These are phyloP conservation scores for Excalfactoria chinensis DNA, from an alignment of 2,113 vertebrate genomes.

Conservation along the genomic window DNA sequence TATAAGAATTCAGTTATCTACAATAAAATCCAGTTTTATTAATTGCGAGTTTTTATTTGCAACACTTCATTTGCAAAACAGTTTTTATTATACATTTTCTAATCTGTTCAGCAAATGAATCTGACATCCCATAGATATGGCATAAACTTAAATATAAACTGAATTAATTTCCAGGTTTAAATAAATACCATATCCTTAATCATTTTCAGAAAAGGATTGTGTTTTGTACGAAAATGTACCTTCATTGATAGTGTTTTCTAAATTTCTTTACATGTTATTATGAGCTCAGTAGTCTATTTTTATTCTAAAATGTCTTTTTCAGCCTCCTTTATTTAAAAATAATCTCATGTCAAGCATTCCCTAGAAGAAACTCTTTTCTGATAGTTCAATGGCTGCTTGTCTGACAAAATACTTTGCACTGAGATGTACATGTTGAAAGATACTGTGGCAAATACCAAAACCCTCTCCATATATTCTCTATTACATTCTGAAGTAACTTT, in stretches of 20 bases:
- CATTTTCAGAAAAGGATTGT: slow-evolving; percentile 13
- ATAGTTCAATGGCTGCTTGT: background rate
- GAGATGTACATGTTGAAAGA: background rate
- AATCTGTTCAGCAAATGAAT: background rate
- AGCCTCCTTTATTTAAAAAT: background rate
- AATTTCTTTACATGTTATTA: background rate
- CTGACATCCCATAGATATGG: background rate
- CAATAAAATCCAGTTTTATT: background rate
- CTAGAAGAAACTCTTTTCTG: background rate
- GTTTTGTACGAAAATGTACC: background rate
- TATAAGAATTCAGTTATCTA: background rate
- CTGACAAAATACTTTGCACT: background rate
- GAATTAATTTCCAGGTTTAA: slow-evolving; percentile 14
- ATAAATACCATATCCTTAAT: slow-evolving; percentile 36
- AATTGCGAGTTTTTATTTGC: background rate
- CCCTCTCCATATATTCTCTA: background rate
- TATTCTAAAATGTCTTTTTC: background rate
- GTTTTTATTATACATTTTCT: background rate
- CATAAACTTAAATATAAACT: background rate
- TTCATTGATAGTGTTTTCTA: background rate
- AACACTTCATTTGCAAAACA: background rate
- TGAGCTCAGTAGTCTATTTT: background rate
- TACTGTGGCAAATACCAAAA: background rate
- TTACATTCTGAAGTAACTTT: background rate
- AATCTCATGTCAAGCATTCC: background rate